Conservation (phyloP, 2,888 invertebrate species). For the Empis stercorea region DNA sequence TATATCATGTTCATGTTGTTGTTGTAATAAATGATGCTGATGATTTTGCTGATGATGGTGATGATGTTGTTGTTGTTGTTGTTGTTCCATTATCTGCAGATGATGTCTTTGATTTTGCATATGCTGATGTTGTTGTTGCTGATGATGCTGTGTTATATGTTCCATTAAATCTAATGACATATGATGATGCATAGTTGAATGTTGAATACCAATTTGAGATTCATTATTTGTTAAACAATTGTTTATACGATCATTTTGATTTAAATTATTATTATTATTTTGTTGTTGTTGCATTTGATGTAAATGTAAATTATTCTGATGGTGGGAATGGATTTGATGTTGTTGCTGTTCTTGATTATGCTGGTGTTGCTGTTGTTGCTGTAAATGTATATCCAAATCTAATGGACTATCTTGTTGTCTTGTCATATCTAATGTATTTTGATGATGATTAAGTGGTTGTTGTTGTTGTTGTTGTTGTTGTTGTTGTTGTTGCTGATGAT, state of each 20-base stretch:
- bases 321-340: not conserved
- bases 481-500: no score
- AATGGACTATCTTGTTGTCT: not conserved
- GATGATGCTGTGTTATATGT: not conserved
- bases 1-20: constrained; percentile 6
- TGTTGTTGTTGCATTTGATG: constrained; percentile 2
- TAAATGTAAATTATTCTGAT: constrained; percentile 15
- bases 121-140: not conserved
- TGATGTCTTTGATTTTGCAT: not conserved
- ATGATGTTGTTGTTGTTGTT: constrained; percentile 11
- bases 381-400: not conserved
- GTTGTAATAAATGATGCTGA: constrained; percentile 4
- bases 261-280: not conserved
- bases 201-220: no score
- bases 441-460: constrained; percentile 2
- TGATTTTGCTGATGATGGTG: constrained; percentile 7
- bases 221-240: no score
- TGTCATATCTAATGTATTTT: not conserved
- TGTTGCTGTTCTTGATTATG: constrained; percentile 15
- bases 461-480: constrained; percentile 10
- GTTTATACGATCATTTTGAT: not conserved
- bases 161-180: no score
- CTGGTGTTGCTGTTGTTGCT: not conserved
- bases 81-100: not conserved
- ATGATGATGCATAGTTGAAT: no score